Evolutionary conservation across 37 sponge, comb jelly and placozoan genomes (phyloP).

Genomic region (Ephydatia muelleri): DNA sequence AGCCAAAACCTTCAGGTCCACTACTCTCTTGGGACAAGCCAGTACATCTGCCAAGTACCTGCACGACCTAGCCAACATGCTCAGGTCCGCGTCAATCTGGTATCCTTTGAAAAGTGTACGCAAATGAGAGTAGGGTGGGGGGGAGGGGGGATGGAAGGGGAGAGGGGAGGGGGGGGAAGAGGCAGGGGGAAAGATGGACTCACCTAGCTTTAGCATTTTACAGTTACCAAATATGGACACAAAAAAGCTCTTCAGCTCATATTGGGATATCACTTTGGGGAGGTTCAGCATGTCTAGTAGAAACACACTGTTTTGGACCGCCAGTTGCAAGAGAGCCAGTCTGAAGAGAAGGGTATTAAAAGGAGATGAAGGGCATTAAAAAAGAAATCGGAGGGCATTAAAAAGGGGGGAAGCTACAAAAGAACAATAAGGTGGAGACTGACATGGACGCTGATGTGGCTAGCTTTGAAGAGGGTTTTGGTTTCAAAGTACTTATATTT

Average conservation of each 20-base stretch:
- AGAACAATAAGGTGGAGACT: too few relatives aligned
- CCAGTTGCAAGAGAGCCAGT: constrained; percentile 77
- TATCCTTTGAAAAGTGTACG: constrained; percentile 31
- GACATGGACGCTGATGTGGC: too few relatives aligned
- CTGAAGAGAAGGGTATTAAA: constrained; percentile 8
- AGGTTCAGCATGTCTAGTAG: constrained; percentile 71
- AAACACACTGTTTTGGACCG: constrained; percentile 53
- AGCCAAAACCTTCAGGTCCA: constrained; percentile 60
- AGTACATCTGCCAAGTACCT: constrained; percentile 54
- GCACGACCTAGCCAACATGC: constrained; percentile 68
- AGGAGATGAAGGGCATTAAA: neutral
- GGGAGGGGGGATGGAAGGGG: too few relatives aligned
- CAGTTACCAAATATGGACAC: constrained; percentile 29
- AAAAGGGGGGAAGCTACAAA: neutral
- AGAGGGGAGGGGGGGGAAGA: constrained; percentile 10
- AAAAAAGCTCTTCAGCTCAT: constrained; percentile 43
- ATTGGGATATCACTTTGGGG: constrained; percentile 19
- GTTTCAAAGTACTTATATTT: too few relatives aligned
- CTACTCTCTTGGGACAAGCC: constrained; percentile 24
- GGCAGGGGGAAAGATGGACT: neutral
- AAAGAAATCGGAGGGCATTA: too few relatives aligned
- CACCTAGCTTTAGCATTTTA: constrained; percentile 68
- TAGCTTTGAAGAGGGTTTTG: too few relatives aligned
- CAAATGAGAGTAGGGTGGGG: neutral
- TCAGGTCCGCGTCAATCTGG: constrained; percentile 64